phyloP scores from a whole-genome alignment of 2,113 vertebrate genomes.

The Echinops telfairi region DNA sequence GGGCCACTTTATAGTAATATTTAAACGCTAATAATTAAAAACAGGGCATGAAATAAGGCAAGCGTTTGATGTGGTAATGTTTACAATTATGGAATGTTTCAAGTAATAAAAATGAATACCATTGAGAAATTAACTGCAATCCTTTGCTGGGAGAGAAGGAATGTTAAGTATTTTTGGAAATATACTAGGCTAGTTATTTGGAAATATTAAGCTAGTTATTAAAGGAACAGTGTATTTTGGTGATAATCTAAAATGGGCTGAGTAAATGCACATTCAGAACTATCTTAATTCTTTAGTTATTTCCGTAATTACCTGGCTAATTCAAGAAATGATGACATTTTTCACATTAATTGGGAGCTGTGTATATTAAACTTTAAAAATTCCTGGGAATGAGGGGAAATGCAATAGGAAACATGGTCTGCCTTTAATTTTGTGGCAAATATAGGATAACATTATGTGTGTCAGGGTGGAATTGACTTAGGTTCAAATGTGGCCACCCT shows the following conservation, averaged over 20 bases:
- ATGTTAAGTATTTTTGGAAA: conserved; percentile 44
- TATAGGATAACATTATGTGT: not conserved
- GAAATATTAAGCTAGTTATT: not conserved
- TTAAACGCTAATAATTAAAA: conserved; percentile 47
- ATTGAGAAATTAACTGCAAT: conserved; percentile 51
- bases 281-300: not conserved
- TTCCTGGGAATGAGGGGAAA: conserved; percentile 46
- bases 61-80: conserved; percentile 4
- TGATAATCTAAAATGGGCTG: not conserved
- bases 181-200: not conserved
- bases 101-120: conserved; percentile 22
- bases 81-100: conserved; percentile 20
- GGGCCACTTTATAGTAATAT: not conserved
- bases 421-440: not conserved
- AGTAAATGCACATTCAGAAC: not conserved
- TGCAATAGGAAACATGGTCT: not conserved
- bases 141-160: conserved; percentile 31
- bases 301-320: not conserved
- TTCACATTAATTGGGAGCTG: not conserved
- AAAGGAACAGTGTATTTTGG: not conserved
- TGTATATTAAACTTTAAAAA: not conserved
- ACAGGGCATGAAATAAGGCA: conserved; percentile 11
- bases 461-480: not conserved
- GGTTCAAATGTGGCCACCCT: not conserved
- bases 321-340: not conserved